Evolutionary conservation across 2,113 vertebrate genomes (phyloP), one percentile per base, ranked within the genome.

Genomic region (Coreoperca whiteheadi): DNA sequence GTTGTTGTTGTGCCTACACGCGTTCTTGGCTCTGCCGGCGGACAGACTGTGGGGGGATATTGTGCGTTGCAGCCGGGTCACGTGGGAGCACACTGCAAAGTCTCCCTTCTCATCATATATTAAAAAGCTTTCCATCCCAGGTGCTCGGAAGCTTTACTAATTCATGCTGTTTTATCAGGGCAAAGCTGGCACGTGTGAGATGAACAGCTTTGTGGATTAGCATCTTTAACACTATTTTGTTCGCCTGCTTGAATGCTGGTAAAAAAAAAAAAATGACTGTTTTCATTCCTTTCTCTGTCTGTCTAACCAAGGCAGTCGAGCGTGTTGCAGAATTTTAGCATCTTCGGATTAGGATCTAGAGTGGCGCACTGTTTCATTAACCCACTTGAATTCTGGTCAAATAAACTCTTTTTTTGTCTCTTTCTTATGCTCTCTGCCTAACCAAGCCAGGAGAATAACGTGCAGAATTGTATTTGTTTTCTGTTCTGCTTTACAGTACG

Each of bases 81-180:
- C 54, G 48, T 83, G 89, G 88, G 85, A 84, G 61, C 71, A 61
- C 82, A 51, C 6, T 81, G 89, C 84, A 85, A 91, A 90, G 79
- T 85, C 81, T 77, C 59, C 75, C 61, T 56, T 70, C 92, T 91
- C 93, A 92, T 91, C 83, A 90, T 85, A 91, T 89, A 91, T 93
- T 92, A 80, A 91, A 90, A 87, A 84, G 88, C 90, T 92, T 92
- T 89, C 90, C 78, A 77, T 90, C 82, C 57, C 91, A 92, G 90
- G 87, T 93, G 92, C 86, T 86, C 57, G 69, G 83, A 57, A 78
- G 90, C 85, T 87, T 91, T 81, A 86, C 88, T 94, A 90, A 93
- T 94, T 91, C 87, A 90, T 91, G 79, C 84, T 81, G 87, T 85
- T 88, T 85, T 88, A 81, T 85, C 87, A 64, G 71, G 56, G 75